Base-by-base conservation (phyloP, 2,888 invertebrate genomes). In the Phlogophora meticulosa region DNA sequence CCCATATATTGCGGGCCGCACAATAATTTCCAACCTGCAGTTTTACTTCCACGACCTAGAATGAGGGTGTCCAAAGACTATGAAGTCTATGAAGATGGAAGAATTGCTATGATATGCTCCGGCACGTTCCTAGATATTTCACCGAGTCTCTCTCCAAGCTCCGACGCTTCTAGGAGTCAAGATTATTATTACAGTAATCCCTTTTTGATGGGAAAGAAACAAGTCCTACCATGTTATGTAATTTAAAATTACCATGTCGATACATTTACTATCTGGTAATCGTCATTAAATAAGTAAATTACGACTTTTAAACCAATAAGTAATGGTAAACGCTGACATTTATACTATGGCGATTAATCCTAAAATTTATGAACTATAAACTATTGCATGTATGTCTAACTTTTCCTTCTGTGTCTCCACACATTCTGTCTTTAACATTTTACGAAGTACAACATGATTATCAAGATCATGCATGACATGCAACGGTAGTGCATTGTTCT, bases 261-360 rank as follows among this genome's bases (percentile, higher is more conserved):
- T 28, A 34, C 51, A 56, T 74, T 62, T 46, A 63, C 24, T 55
- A 56, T n/a, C 43, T 49, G 22, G 58, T 77, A 71, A 76, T 55
- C 55, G 10, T 38, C 36, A 45, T 60, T 51, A 72, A 60, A 60
- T 76, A 24, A 42, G 38, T 52, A 24, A 56, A 36, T 56, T 58
- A 58, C 53, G 22, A 10, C 36, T 51, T 69, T 42, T 42, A 53
- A 48, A 56, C 45, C 45, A 45, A 32, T 56, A 59, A 60, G 7
- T 20, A 76, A 70, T 60, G 28, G 22, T 42, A 2, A 46, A n/a
- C 24, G 40, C 13, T 1, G 45, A 51, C 17, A 42, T 38, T 28
- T 64, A 55, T 45, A 17, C n/a, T 17, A 55, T 28, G 38, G 4
- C 11, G 38, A 40, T 28, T 72, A 36, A 64, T 28, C 38, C 17